Base-by-base conservation (phyloP, 2,113 vertebrate species). In the Platysteira castanea region DNA sequence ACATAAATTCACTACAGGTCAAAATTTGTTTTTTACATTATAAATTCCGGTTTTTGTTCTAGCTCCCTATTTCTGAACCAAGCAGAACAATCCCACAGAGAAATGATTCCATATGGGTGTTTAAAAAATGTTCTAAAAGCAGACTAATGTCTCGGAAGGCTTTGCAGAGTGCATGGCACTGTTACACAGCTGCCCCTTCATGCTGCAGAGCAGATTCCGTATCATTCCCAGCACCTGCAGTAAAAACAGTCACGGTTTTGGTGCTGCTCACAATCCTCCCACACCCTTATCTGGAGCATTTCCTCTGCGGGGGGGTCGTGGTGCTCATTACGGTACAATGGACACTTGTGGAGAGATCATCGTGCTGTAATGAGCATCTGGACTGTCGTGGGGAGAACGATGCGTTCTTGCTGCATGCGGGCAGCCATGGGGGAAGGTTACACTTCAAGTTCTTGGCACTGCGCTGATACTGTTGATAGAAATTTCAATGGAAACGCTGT, bases 401-500 rank as follows among this genome's bases (percentile, higher is more conserved):
- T 5, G 26, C 30, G 13, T 74, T 88, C 87, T 8, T 91, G 61
- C 50, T 47, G 75, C 17, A 2, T 52, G 53, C 1, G 0, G 65
- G 11, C 65, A 82, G 57, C 1, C 0, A 1, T 2, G 9, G 3
- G 31, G 37, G 27, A 83, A 81, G 46, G 52, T n/a, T 85, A 8
- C 33, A 3, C n/a, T 83, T 21, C 30, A 9, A 31, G 35, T 28
- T 86, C 8, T 15, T 93, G 90, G 64, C 63, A 14, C 57, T n/a
- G 35, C 1, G 0, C 75, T 61, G 46, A 59, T 61, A 13, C 18
- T 77, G 59, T 17, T 56, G 61, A 90, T 41, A 81, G 28, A 16
- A 56, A 86, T 93, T 90, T 63, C 76, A 93, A 24, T 71, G 47
- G n/a, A 90, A 94, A 93, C 24, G 20, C 6, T 89, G 24, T 74